A percentile compares a stretch with the other conserved stretches of the same genome.
Evolutionary conservation across 2,888 invertebrate species (phyloP).

Genomic region (Mythimna loreyi): DNA sequence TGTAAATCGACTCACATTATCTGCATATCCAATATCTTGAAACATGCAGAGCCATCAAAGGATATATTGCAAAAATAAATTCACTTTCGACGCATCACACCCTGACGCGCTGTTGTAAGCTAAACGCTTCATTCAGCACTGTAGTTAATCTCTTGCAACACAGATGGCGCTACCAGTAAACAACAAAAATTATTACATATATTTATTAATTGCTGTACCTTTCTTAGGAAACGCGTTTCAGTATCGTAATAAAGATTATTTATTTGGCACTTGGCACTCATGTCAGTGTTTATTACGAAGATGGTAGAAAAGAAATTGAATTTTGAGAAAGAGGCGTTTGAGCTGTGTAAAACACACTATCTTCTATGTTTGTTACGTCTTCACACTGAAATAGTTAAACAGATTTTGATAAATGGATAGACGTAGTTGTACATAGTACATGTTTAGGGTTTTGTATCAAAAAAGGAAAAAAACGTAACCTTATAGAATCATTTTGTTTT

Average conservation of each 20-base stretch:
- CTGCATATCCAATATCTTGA: not conserved
- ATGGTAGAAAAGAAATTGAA: too few species aligned
- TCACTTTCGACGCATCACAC: not conserved
- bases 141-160: constrained; percentile 15
- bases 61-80: constrained; percentile 14
- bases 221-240: not conserved
- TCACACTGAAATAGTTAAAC: too few species aligned
- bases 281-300: not conserved
- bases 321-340: too few species aligned
- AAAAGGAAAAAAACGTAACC: too few species aligned
- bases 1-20: not conserved
- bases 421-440: too few species aligned
- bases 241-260: not conserved
- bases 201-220: not conserved
- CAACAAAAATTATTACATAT: not conserved
- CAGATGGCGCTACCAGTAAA: constrained; percentile 31
- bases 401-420: too few species aligned
- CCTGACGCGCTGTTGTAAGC: not conserved
- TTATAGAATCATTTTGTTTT: too few species aligned
- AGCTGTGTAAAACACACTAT: too few species aligned
- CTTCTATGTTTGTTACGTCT: too few species aligned
- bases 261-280: not conserved
- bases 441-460: too few species aligned
- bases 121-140: not conserved
- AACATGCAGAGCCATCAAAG: constrained; percentile 25